These are phyloP conservation scores for Drosophila peninsularis DNA, from an alignment of 2,888 invertebrate genomes.

Conservation along the genomic window DNA sequence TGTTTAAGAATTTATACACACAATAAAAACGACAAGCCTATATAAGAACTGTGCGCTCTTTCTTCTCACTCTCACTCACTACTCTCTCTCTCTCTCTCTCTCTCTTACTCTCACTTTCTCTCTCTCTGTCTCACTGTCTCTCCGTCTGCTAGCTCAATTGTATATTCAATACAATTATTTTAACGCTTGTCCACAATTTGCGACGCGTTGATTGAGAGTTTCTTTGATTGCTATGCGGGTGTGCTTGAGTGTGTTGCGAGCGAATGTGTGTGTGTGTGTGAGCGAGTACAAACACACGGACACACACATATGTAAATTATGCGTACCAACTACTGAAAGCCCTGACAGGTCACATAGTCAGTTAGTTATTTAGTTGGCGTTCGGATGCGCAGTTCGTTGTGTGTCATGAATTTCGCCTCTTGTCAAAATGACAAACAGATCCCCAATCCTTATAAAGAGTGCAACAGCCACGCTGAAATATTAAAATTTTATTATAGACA, in stretches of 20 bases:
- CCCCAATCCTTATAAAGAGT: conserved; percentile 58
- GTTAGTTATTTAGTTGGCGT: conserved; percentile 23
- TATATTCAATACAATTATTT: conserved; percentile 60
- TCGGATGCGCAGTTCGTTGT: conserved; percentile 43
- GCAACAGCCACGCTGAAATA: conserved; percentile 24
- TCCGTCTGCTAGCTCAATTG: conserved; percentile 23
- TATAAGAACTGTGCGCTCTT: conserved; percentile 1
- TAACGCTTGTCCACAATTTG: conserved; percentile 69
- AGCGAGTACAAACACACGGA: conserved; percentile 21
- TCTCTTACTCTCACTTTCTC: neutral
- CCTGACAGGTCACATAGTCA: conserved; percentile 52
- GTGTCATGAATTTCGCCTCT: conserved; percentile 34
- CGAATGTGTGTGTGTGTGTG: conserved; percentile 1
- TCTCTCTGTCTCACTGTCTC: neutral
- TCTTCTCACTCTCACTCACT: conserved; percentile 8
- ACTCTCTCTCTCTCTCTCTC: conserved; percentile 7
- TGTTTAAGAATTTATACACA: conserved; percentile 58
- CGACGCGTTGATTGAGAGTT: conserved; percentile 77
- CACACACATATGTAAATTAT: conserved; percentile 54
- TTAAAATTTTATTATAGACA: conserved; percentile 48
- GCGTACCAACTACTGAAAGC: conserved; percentile 23
- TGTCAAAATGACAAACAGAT: conserved; percentile 40
- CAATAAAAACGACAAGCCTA: conserved; percentile 14
- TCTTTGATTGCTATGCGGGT: conserved; percentile 64
- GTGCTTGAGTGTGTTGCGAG: conserved; percentile 24